A percentile compares a stretch with the other conserved stretches of the same genome.
Evolutionary conservation across 2,888 invertebrate species (phyloP).

Genomic region (Empis stercorea): DNA sequence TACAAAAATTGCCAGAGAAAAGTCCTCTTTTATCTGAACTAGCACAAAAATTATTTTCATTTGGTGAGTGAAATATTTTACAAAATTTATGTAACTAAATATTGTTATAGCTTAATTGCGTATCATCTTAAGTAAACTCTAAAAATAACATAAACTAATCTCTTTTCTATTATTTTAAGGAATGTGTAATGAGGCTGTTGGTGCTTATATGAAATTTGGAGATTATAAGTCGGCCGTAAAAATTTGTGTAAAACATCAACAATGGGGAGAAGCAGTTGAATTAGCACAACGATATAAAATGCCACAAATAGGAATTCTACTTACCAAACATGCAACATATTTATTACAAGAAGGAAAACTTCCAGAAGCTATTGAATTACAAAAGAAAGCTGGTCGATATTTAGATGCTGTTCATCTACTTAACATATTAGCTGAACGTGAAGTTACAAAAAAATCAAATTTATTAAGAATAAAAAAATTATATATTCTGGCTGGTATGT

Average conservation of each 20-base stretch:
- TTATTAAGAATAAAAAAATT: constrained; percentile 79
- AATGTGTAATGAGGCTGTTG: constrained; percentile 63
- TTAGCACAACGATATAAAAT: constrained; percentile 66
- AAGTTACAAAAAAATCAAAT: constrained; percentile 54
- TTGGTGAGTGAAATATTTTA: constrained; percentile 27
- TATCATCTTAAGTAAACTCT: too few species aligned
- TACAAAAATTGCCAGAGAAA: constrained; percentile 65
- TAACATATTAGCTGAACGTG: constrained; percentile 55
- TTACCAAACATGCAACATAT: constrained; percentile 66
- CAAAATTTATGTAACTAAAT: neutral
- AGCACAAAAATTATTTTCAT: constrained; percentile 66
- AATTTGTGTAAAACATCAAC: constrained; percentile 67
- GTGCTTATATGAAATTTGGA: constrained; percentile 64
- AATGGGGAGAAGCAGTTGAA: constrained; percentile 81
- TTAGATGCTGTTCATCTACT: constrained; percentile 34
- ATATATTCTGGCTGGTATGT: constrained; percentile 75
- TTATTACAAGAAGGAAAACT: constrained; percentile 60
- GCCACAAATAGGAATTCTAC: constrained; percentile 57
- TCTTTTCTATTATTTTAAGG: constrained; percentile 20
- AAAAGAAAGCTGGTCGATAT: constrained; percentile 32
- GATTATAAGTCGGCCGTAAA: constrained; percentile 68
- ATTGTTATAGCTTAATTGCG: too few species aligned
- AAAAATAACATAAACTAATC: too few species aligned
- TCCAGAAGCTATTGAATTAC: constrained; percentile 68
- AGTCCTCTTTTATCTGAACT: constrained; percentile 59